A percentile compares a stretch with the other conserved stretches of the same genome.
These are phyloP conservation scores for Myopa tessellatipennis DNA, from an alignment of 2,888 invertebrate genomes.

Conservation along the genomic window DNA sequence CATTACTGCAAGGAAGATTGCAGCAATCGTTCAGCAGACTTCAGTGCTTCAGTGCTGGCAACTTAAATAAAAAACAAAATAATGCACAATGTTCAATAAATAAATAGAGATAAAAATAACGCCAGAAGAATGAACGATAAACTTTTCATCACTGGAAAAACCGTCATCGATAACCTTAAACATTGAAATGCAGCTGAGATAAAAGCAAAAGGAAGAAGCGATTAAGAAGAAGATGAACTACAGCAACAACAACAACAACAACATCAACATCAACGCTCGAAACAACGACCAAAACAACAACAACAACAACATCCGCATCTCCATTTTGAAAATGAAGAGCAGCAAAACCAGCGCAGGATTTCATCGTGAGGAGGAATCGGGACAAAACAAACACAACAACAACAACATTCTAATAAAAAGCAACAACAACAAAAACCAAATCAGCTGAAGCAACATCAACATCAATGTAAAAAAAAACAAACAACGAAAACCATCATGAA, in stretches of 20 bases:
- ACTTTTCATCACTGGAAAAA: conserved; percentile 32
- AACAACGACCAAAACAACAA: not conserved
- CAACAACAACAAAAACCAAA: not conserved
- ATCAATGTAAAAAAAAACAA: not conserved
- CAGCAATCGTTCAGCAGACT: no score
- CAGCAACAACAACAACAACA: not conserved
- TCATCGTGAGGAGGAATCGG: no score
- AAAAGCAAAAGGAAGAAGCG: not conserved
- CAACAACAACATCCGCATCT: no score
- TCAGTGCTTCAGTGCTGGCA: not conserved
- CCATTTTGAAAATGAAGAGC: not conserved
- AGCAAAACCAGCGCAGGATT: no score
- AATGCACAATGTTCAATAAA: not conserved
- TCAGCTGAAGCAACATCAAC: no score
- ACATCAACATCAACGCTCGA: not conserved
- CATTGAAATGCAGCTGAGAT: conserved; percentile 29
- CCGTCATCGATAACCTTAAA: conserved; percentile 24
- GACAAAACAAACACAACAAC: not conserved
- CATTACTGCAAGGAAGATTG: no score
- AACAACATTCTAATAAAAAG: not conserved
- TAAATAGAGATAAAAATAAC: not conserved
- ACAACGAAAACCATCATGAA: not conserved
- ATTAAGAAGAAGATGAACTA: not conserved
- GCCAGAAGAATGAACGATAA: conserved; percentile 3
- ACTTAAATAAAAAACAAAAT: not conserved